phyloP scores from a whole-genome alignment of 2,888 invertebrate genomes.

The Trissoscelio sp. region DNA sequence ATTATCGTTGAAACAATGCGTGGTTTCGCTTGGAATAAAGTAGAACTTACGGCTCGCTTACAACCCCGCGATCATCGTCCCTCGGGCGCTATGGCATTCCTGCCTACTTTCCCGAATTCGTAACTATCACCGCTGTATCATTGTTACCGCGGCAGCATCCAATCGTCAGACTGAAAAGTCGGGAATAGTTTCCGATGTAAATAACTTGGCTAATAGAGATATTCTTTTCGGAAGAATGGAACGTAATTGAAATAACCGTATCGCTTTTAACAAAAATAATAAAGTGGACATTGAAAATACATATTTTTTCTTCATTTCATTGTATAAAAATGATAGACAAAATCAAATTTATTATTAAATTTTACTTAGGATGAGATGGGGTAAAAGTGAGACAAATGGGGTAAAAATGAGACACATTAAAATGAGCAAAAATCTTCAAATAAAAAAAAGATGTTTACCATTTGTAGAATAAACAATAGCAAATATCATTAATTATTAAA shows the following conservation, averaged over 20 bases:
- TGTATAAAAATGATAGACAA: too few species aligned
- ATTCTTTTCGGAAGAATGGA: conserved; percentile 1
- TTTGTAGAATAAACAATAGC: too few species aligned
- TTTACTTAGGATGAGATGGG: too few species aligned
- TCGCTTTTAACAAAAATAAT: too few species aligned
- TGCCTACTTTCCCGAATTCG: conserved; percentile 52
- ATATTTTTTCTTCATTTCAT: too few species aligned
- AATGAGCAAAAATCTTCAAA: too few species aligned
- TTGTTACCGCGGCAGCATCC: conserved; percentile 22
- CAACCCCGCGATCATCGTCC: conserved; percentile 57
- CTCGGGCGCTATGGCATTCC: conserved; percentile 33
- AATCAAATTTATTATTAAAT: too few species aligned
- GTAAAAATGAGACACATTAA: too few species aligned
- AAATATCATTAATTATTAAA: too few species aligned
- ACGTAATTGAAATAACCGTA: background rate
- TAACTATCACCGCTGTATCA: conserved; percentile 44
- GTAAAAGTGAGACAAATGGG: too few species aligned
- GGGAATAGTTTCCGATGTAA: conserved; percentile 20
- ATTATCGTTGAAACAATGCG: conserved; percentile 69
- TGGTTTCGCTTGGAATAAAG: conserved; percentile 66
- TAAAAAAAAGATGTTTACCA: too few species aligned
- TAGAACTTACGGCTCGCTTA: conserved; percentile 67
- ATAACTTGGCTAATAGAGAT: conserved; percentile 19
- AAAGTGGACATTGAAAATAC: too few species aligned
- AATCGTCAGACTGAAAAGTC: conserved; percentile 23